These are phyloP conservation scores for Sipunculus nudus DNA, from an alignment of 2,888 invertebrate species.

Conservation along the genomic window DNA sequence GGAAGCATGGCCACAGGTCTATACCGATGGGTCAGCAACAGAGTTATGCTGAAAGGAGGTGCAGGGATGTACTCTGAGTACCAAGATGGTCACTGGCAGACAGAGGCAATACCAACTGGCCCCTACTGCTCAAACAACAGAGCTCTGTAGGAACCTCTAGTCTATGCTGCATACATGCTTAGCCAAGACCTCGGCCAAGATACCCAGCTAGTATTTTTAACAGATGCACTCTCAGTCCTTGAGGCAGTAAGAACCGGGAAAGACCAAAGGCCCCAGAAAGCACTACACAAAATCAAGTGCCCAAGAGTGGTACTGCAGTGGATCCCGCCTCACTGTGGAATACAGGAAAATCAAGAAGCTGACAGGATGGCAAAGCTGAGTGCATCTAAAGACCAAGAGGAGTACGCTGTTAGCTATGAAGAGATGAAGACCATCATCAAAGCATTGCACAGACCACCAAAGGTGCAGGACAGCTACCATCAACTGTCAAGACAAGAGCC, in stretches of 20 bases:
- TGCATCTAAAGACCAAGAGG: not conserved
- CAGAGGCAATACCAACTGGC: not conserved
- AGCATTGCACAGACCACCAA: not conserved
- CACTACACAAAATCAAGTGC: not conserved
- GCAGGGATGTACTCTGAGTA: not conserved
- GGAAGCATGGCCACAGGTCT: slow-evolving; percentile 7
- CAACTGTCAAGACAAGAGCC: not conserved
- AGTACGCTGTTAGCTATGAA: not conserved
- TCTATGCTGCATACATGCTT: not conserved
- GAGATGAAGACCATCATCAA: not conserved
- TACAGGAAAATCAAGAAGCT: not conserved
- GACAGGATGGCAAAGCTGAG: not conserved
- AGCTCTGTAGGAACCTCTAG: not conserved
- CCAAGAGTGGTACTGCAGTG: not conserved
- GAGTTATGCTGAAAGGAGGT: not conserved
- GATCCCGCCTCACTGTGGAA: not conserved
- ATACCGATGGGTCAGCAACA: slow-evolving; percentile 9
- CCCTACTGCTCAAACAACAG: not conserved
- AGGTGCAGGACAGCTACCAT: not conserved
- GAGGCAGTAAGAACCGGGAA: not conserved
- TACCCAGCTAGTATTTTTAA: not conserved
- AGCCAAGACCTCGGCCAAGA: not conserved
- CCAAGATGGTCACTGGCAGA: not conserved
- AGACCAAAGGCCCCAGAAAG: not conserved
- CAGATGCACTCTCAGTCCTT: no score